Evolutionary conservation across 2,113 vertebrate species (phyloP), one percentile per base, ranked within the genome.

Genomic region (Heterotis niloticus): DNA sequence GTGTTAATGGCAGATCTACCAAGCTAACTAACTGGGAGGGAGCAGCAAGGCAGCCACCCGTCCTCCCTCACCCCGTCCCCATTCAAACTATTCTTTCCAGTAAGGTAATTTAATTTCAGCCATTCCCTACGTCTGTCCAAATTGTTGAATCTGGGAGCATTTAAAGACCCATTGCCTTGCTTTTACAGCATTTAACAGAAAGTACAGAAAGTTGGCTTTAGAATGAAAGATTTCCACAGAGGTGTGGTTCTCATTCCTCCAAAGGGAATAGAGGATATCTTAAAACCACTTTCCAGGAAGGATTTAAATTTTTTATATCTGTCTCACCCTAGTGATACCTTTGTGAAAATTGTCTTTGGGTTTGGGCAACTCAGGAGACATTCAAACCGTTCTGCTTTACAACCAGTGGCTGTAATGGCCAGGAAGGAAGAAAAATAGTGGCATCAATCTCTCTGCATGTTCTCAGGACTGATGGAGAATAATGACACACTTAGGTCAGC

Each of bases 91-190:
- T 65, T 72, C 69, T 67, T 67, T 34, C 26, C 64, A 10, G 0
- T 10, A 20, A 28, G 70, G 20, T 23, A 28, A 18, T 17, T 9
- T 5, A 5, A 20, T 56, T 56, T 56, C 76, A 34, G 44, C 24
- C 51, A 23, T n/a, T 16, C 12, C 54, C 44, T 29, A 16, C 59
- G 29, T 44, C 66, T 66, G 34, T 52, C 26, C 28, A 5, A 54
- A 52, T 60, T 34, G 24, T 75, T 44, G 62, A 68, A 78, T 26
- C 76, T 67, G 64, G 14, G 28, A 34, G 23, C 20, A 44, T 77
- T 77, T 77, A 77, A 67, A 77, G 44, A 5, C 51, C 65, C 51
- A 57, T 78, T 68, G 57, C 56, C 51, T 56, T 17, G 51, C 64
- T 68, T 44, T 78, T 54, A 68, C 23, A n/a, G 26, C 1, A 20